Percentiles rank a stretch among this genome's conserved stretches.
These are phyloP conservation scores for Macquaria australasica DNA, from an alignment of 2,113 vertebrate genomes.

Conservation along the genomic window DNA sequence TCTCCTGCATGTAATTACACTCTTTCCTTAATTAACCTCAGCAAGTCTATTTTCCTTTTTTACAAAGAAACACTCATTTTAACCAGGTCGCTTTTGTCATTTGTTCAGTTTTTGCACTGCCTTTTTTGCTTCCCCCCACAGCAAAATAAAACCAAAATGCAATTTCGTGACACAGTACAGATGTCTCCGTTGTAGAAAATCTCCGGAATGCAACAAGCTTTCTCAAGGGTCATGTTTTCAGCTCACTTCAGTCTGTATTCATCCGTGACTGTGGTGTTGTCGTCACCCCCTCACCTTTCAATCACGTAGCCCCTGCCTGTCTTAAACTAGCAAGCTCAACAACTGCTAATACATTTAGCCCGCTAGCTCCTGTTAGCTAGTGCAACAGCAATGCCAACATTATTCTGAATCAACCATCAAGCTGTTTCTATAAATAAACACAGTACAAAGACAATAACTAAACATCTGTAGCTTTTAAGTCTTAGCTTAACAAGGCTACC, in stretches of 20 bases:
- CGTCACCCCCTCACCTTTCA: neutral
- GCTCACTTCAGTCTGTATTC: neutral
- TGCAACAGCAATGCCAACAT: neutral
- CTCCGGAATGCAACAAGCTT: neutral
- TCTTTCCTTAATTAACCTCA: too few relatives aligned
- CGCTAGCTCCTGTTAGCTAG: neutral
- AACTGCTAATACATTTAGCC: neutral
- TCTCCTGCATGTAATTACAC: neutral
- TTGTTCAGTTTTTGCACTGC: neutral
- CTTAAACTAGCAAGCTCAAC: too few relatives aligned
- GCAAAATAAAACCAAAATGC: neutral
- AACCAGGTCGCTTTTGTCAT: neutral
- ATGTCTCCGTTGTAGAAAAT: too few relatives aligned
- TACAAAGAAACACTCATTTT: neutral
- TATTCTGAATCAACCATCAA: neutral
- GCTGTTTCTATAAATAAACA: too few relatives aligned
- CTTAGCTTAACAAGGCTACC: too few relatives aligned
- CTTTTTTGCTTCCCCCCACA: neutral
- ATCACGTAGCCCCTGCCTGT: too few relatives aligned
- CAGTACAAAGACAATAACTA: too few relatives aligned
- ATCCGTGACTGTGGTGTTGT: neutral
- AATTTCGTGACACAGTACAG: neutral
- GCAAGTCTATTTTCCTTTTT: neutral
- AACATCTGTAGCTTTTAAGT: too few relatives aligned
- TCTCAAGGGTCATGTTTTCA: neutral